Conservation (phyloP, 2,797 vertebrate genomes). For the Channa striata region DNA sequence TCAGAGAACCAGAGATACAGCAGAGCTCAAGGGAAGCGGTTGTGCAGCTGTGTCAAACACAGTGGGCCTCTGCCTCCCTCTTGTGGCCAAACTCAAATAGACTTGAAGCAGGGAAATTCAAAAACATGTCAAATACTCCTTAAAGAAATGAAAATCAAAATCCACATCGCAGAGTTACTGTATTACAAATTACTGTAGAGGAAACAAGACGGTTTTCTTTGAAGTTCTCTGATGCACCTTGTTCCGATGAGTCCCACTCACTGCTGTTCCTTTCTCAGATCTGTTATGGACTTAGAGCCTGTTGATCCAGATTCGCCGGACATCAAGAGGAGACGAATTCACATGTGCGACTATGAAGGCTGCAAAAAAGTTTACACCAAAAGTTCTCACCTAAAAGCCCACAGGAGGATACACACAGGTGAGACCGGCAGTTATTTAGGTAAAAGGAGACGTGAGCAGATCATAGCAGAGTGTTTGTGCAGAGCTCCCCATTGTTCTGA, state of each 20-base stretch:
- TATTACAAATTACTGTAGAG: too few species aligned
- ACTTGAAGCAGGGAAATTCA: background rate
- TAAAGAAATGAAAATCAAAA: too few species aligned
- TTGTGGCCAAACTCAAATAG: slow-evolving; percentile 18
- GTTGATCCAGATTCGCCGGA: slow-evolving; percentile 87
- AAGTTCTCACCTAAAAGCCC: slow-evolving; percentile 97
- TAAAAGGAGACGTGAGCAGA: too few species aligned
- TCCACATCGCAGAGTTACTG: too few species aligned
- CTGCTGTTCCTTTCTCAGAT: slow-evolving; percentile 46
- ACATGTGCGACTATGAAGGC: slow-evolving; percentile 97
- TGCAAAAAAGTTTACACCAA: slow-evolving; percentile 99
- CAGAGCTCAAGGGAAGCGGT: background rate
- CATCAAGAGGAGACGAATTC: slow-evolving; percentile 92
- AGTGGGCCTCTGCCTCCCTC: slow-evolving; percentile 42
- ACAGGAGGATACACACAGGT: slow-evolving; percentile 97
- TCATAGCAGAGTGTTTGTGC: too few species aligned
- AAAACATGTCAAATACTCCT: background rate
- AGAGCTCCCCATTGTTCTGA: too few species aligned
- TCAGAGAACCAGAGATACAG: background rate
- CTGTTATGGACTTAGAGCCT: slow-evolving; percentile 79
- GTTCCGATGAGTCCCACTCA: background rate
- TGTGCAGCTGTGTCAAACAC: background rate
- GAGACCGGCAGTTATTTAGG: background rate
- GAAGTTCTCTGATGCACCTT: background rate
- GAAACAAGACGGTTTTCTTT: background rate